A percentile compares a stretch with the other conserved stretches of the same genome.
These are phyloP conservation scores for Dermolepida albohirtum DNA, from an alignment of 2,888 invertebrate genomes.

Conservation along the genomic window DNA sequence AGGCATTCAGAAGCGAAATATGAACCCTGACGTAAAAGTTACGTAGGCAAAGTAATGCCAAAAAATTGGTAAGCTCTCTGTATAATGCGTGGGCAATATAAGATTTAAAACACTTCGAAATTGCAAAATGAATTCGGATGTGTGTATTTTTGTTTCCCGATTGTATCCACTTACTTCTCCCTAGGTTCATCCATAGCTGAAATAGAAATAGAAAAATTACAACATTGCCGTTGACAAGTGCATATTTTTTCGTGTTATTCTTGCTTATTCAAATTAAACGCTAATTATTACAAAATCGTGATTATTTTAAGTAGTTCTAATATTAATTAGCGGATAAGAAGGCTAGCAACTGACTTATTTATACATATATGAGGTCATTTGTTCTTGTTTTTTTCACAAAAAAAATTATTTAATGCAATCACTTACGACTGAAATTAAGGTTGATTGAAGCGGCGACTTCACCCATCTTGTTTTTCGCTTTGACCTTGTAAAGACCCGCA, in stretches of 20 bases:
- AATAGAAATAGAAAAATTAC: slow-evolving; percentile 64
- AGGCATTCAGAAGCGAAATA: slow-evolving; percentile 48
- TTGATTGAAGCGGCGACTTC: slow-evolving; percentile 97
- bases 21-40: slow-evolving; percentile 58
- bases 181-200: slow-evolving; percentile 95
- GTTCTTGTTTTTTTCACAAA: slow-evolving; percentile 6
- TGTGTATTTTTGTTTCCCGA: slow-evolving; percentile 7
- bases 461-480: slow-evolving; percentile 96
- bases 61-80: slow-evolving; percentile 55
- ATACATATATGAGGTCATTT: slow-evolving; percentile 6
- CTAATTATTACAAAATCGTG: slow-evolving; percentile 38
- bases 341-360: slow-evolving; percentile 33
- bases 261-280: slow-evolving; percentile 36
- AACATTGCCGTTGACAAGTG: slow-evolving; percentile 35
- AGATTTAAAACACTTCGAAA: slow-evolving; percentile 19
- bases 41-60: slow-evolving; percentile 55
- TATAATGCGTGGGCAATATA: slow-evolving; percentile 46
- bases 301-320: slow-evolving; percentile 37
- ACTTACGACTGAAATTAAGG: slow-evolving; percentile 98
- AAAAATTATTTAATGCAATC: slow-evolving; percentile 44
- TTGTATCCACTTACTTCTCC: slow-evolving; percentile 85
- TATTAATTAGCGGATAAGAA: slow-evolving; percentile 29
- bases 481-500: slow-evolving; percentile 96
- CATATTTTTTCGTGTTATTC: slow-evolving; percentile 13
- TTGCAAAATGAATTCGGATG: slow-evolving; percentile 8